phyloP scores from a whole-genome alignment of 2,888 invertebrate species.

The Dryadula phaetusa region DNA sequence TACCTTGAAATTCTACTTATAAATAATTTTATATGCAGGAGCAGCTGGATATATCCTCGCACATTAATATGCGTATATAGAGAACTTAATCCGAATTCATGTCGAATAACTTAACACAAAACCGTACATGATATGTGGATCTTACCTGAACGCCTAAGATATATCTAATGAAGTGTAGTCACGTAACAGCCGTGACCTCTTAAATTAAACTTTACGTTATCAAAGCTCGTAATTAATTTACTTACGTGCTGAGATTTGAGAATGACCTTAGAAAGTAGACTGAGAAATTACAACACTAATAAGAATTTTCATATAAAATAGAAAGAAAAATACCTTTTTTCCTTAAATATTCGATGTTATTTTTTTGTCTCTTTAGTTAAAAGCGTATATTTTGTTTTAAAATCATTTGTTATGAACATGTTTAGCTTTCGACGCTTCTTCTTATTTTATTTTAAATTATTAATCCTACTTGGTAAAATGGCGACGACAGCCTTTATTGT shows the following conservation, averaged over 20 bases:
- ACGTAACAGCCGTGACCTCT: conserved; percentile 52
- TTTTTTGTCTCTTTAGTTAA: too few species aligned
- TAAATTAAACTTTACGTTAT: conserved; percentile 71
- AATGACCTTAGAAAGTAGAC: conserved; percentile 36
- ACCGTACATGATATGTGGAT: conserved; percentile 40
- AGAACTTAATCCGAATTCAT: conserved; percentile 27
- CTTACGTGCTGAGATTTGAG: conserved; percentile 62
- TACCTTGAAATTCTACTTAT: too few species aligned
- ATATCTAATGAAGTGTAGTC: conserved; percentile 44
- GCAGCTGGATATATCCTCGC: too few species aligned
- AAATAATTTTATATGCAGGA: too few species aligned
- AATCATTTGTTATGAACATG: too few species aligned
- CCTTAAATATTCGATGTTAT: too few species aligned
- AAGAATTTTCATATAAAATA: neutral
- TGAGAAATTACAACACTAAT: conserved; percentile 16
- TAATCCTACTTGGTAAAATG: too few species aligned
- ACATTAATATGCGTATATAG: conserved; percentile 19
- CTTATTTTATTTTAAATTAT: too few species aligned
- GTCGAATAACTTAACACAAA: conserved; percentile 39
- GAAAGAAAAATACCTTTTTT: neutral
- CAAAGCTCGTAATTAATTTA: conserved; percentile 68
- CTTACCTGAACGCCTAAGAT: conserved; percentile 45
- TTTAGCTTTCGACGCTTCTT: too few species aligned
- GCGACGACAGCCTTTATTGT: too few species aligned
- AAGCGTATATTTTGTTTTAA: too few species aligned